Evolutionary conservation across 2,113 vertebrate species (phyloP).

Genomic region (Sander vitreus): DNA sequence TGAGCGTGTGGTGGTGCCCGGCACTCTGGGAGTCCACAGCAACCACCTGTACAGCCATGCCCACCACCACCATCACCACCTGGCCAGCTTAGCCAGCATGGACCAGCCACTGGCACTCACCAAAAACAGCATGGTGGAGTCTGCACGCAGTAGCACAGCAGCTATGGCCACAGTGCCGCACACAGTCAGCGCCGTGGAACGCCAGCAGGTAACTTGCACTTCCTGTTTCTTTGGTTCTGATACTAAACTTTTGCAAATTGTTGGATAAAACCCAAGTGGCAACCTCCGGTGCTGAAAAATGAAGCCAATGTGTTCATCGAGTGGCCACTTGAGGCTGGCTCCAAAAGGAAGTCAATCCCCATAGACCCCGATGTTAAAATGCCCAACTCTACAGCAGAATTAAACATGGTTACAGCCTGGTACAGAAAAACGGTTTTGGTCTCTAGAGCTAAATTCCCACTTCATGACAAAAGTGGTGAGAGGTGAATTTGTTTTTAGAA

Average conservation of each 20-base stretch:
- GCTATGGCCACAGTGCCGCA: slow-evolving; percentile 80
- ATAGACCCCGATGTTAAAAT: no score
- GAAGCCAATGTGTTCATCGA: no score
- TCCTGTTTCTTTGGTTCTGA: slow-evolving; percentile 12
- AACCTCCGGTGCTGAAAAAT: no score
- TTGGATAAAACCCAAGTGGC: not conserved
- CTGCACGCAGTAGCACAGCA: slow-evolving; percentile 79
- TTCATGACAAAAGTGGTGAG: no score
- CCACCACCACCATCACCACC: slow-evolving; percentile 86
- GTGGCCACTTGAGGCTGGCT: no score
- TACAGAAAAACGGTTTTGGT: no score
- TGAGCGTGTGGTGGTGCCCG: slow-evolving; percentile 88
- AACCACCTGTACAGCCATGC: slow-evolving; percentile 88
- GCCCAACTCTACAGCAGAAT: no score
- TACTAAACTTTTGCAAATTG: slow-evolving; percentile 15
- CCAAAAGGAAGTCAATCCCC: no score
- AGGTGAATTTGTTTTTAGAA: no score
- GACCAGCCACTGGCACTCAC: slow-evolving; percentile 98
- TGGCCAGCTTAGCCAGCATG: slow-evolving; percentile 90
- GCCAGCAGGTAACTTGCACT: slow-evolving; percentile 91
- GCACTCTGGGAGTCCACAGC: slow-evolving; percentile 86
- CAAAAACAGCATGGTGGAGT: slow-evolving; percentile 93
- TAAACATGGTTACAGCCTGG: no score
- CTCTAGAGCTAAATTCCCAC: no score
- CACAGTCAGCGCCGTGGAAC: slow-evolving; percentile 87